A percentile compares a stretch with the other conserved stretches of the same genome.
phyloP scores from a whole-genome alignment of 1,140 invertebrate species.

The Zophobas atratus region DNA sequence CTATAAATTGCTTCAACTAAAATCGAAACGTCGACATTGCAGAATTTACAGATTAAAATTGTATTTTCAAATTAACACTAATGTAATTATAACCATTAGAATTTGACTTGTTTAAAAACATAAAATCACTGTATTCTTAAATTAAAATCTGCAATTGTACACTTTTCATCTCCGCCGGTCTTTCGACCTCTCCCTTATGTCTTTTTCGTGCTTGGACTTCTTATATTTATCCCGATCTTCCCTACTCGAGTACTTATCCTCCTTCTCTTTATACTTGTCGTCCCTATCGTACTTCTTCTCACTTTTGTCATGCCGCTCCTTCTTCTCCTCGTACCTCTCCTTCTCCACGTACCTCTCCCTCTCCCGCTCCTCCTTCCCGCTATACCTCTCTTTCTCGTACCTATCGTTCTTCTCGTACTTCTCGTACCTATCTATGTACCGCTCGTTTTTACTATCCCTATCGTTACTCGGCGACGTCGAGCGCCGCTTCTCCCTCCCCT shows the following conservation, averaged over 20 bases:
- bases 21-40: background rate
- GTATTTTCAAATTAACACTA: constrained; percentile 1
- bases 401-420: constrained; percentile 57
- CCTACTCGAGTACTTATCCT: constrained; percentile 56
- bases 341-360: too few relatives aligned
- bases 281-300: constrained; percentile 56
- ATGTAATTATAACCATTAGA: too few relatives aligned
- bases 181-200: constrained; percentile 67
- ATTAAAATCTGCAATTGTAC: background rate
- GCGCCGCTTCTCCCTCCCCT: constrained; percentile 59
- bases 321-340: constrained; percentile 59
- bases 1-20: background rate
- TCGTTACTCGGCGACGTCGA: constrained; percentile 63
- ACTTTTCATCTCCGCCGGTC: constrained; percentile 67
- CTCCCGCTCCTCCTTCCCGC: constrained; percentile 54
- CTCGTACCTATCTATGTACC: constrained; percentile 65
- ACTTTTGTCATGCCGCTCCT: constrained; percentile 56
- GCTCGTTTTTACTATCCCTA: constrained; percentile 62
- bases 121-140: constrained; percentile 23
- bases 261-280: constrained; percentile 53
- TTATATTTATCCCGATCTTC: constrained; percentile 59
- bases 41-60: constrained; percentile 13
- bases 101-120: constrained; percentile 25
- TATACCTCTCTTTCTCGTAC: constrained; percentile 59
- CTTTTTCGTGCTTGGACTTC: constrained; percentile 64